Evolutionary conservation across 2,888 invertebrate species (phyloP), one percentile per base, ranked within the genome.

Genomic region (Mythimna loreyi): DNA sequence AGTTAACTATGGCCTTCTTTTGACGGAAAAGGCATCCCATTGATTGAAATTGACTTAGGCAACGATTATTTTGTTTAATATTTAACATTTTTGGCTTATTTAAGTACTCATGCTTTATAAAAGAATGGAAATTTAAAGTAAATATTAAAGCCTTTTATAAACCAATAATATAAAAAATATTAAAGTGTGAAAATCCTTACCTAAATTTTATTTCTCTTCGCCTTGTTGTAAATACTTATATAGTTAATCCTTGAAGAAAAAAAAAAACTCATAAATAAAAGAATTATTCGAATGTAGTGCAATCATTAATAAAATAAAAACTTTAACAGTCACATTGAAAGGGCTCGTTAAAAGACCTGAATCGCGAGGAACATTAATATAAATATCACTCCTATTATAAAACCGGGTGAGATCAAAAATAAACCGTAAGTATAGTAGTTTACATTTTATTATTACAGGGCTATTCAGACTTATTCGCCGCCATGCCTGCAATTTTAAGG

Each of bases 401-500:
- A 82, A 72, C 67, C 78, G 66, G 78, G 67, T 72, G 69, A 56
- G 72, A 66, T 72, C 36, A 68, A 77, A 81, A 78, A 78, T 23
- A 76, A 72, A 77, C 60, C 8, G 19, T 65, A 67, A 80, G 71
- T 64, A 56, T 76, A 4, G 64, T 68, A 57, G 33, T 73, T 78
- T 69, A 79, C 47, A 73, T 72, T 72, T 72, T 61, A 77, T 72
- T 67, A 68, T 52, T 72, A 50, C 21, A 65, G 72, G 62, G 55
- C 55, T 58, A 55, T 33, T 64, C 43, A 71, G 55, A 79, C 67
- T 66, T 61, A 65, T 75, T 47, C 49, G 57, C 50, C 69, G 67
- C 30, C 25, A 21, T 36, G 53, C n/a, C 16, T 36, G 7, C 25
- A 30, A 53, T 47, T 55, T 40, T 21, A 21, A 36, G 9, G 7